Conservation (phyloP, 2,797 vertebrate species). For the Danio albolineatus region DNA sequence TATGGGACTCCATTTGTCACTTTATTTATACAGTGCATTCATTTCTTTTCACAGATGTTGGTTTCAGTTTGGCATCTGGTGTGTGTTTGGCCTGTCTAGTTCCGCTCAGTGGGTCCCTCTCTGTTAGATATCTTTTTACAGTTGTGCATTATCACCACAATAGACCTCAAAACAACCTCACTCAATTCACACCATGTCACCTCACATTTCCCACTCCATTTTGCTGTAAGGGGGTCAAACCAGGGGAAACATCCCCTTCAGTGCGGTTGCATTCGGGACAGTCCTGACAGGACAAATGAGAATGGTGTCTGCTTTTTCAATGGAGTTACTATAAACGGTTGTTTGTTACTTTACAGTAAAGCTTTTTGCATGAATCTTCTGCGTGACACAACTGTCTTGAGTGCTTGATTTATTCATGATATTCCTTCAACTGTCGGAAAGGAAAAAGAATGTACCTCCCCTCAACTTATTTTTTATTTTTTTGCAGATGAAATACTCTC, state of each 20-base stretch:
- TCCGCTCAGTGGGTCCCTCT: constrained; percentile 16
- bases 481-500: constrained; percentile 48
- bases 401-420: constrained; percentile 51
- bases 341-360: constrained; percentile 34
- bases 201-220: constrained; percentile 22
- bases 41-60: constrained; percentile 23
- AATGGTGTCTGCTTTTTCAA: constrained; percentile 26
- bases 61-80: constrained; percentile 19
- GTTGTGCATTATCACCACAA: constrained; percentile 28
- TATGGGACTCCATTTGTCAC: not conserved
- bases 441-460: constrained; percentile 36
- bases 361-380: constrained; percentile 15
- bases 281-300: constrained; percentile 24
- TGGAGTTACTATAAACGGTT: constrained; percentile 18
- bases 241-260: constrained; percentile 5
- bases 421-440: constrained; percentile 20
- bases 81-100: constrained; percentile 52
- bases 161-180: constrained; percentile 14
- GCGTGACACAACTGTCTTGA: constrained; percentile 27
- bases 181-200: constrained; percentile 45
- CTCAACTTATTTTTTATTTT: constrained; percentile 2
- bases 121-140: constrained; percentile 48
- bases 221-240: constrained; percentile 19
- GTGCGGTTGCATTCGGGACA: constrained; percentile 6
- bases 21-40: not conserved